Conservation (phyloP, 2,888 invertebrate genomes). For the Agonopterix subpropinquella region DNA sequence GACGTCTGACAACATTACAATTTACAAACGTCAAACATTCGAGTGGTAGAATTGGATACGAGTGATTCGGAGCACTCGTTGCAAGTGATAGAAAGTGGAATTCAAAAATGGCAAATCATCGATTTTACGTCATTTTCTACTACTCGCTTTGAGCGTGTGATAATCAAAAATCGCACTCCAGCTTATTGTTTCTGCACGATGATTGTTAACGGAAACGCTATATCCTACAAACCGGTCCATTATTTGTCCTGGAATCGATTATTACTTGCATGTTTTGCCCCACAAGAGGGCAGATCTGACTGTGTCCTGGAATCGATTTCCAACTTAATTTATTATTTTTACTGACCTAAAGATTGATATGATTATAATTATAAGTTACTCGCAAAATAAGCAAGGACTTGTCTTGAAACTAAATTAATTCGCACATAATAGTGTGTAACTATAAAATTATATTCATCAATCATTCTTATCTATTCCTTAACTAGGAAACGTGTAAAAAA, state of each 20-base stretch:
- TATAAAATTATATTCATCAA: constrained; percentile 30
- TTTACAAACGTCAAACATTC: too few species aligned
- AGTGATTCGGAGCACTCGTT: too few species aligned
- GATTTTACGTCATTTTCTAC: too few species aligned
- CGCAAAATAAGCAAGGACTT: constrained; percentile 23
- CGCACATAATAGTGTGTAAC: constrained; percentile 24
- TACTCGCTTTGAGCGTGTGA: too few species aligned
- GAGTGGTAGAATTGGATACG: too few species aligned
- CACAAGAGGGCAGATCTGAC: too few species aligned
- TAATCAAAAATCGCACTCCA: too few species aligned
- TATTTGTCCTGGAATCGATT: constrained; percentile 35
- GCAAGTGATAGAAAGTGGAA: too few species aligned
- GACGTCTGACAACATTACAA: too few species aligned
- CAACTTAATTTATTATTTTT: constrained; percentile 16
- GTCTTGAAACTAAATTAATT: constrained; percentile 31
- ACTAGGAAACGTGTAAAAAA: constrained; percentile 40
- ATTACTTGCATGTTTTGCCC: too few species aligned
- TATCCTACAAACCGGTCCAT: constrained; percentile 44
- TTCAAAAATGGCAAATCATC: too few species aligned
- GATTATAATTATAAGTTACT: constrained; percentile 44
- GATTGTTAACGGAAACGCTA: constrained; percentile 64
- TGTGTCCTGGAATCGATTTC: constrained; percentile 29
- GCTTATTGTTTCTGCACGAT: constrained; percentile 44
- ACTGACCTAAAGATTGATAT: constrained; percentile 44
- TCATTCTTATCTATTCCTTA: constrained; percentile 49